Conservation (phyloP, 2,888 invertebrate genomes). For the Aphodius sticticus region DNA sequence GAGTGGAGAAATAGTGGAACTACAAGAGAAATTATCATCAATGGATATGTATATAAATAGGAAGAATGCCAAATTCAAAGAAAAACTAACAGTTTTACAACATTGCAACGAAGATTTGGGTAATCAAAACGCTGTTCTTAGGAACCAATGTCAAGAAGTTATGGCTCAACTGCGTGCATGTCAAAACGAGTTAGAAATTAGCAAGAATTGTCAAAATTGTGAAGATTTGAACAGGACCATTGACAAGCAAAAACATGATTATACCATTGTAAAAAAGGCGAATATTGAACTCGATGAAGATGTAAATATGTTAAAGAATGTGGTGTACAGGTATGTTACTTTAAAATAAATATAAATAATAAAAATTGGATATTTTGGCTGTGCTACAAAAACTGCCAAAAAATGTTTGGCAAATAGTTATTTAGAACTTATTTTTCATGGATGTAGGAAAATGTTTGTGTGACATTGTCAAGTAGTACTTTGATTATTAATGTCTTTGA, state of each 20-base stretch:
- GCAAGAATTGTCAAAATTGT: constrained; percentile 59
- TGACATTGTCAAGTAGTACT: too few species aligned
- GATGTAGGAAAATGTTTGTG: too few species aligned
- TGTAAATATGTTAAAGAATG: constrained; percentile 76
- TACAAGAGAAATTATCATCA: constrained; percentile 63
- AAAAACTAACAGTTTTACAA: constrained; percentile 67
- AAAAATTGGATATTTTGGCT: too few species aligned
- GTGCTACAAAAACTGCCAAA: too few species aligned
- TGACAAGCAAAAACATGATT: constrained; percentile 63
- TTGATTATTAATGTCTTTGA: too few species aligned
- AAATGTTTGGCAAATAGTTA: too few species aligned
- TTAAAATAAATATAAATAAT: too few species aligned
- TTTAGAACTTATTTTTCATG: too few species aligned
- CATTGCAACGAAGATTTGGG: constrained; percentile 69
- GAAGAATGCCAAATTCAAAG: constrained; percentile 69
- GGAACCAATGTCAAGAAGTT: constrained; percentile 62
- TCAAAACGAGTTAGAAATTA: constrained; percentile 62
- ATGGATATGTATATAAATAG: constrained; percentile 62
- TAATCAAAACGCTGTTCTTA: constrained; percentile 68
- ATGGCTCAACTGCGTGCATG: constrained; percentile 64
- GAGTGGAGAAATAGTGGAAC: constrained; percentile 63
- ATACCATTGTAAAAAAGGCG: constrained; percentile 63
- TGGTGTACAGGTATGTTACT: constrained; percentile 72
- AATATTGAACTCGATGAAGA: constrained; percentile 71
- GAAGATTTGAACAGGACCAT: constrained; percentile 62